Evolutionary conservation across 2,113 vertebrate species (phyloP).

Genomic region (Phaethornis superciliosus): DNA sequence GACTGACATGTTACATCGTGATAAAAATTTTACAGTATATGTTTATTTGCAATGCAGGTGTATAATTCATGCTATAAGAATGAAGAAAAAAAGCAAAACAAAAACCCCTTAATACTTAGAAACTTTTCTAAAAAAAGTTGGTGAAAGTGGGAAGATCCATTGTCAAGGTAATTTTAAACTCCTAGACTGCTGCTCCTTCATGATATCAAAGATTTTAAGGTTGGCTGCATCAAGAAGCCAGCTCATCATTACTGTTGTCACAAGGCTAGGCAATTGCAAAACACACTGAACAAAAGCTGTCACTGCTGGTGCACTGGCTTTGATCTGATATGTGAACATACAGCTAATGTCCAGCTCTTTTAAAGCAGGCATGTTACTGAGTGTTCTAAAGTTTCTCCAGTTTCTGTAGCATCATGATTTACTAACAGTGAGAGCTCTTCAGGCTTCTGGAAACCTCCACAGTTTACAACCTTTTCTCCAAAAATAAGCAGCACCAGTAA

Average conservation of each 20-base stretch:
- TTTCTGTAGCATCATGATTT: conserved; percentile 34
- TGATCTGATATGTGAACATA: neutral
- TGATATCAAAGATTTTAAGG: neutral
- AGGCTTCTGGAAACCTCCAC: conserved; percentile 40
- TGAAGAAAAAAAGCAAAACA: too few relatives aligned
- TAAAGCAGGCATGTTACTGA: conserved; percentile 16
- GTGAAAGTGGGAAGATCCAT: neutral
- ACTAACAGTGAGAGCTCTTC: neutral
- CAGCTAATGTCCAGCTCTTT: neutral
- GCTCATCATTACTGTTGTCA: neutral
- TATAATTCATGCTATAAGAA: neutral
- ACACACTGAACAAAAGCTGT: conserved; percentile 22
- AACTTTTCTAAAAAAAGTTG: neutral
- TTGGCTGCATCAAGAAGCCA: conserved; percentile 56
- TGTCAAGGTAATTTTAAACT: neutral
- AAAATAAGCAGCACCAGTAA: neutral
- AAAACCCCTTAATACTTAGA: neutral
- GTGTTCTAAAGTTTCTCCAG: conserved; percentile 32
- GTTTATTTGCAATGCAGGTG: neutral
- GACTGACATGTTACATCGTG: neutral
- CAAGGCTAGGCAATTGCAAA: neutral
- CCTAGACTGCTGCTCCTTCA: conserved; percentile 13
- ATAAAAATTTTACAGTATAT: neutral
- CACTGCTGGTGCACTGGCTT: neutral
- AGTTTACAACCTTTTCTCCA: conserved; percentile 37